phyloP scores from a whole-genome alignment of 2,113 vertebrate species.

The Percopsis transmontana region DNA sequence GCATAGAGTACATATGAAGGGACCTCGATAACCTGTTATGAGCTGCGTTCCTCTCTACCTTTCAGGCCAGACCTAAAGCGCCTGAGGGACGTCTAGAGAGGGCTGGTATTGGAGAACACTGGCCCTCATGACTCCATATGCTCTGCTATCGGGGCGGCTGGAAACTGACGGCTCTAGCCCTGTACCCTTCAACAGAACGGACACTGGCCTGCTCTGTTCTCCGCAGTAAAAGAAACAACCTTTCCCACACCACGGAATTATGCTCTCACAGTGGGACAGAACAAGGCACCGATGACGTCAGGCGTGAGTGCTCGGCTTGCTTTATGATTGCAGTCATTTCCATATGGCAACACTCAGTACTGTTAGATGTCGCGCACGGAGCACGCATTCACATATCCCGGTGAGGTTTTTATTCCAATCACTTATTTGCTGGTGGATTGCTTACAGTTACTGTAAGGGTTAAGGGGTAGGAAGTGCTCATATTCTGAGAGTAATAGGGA shows the following conservation, averaged over 20 bases:
- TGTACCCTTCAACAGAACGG: slow-evolving; percentile 29
- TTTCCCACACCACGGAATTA: slow-evolving; percentile 47
- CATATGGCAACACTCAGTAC: slow-evolving; percentile 13
- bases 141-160: slow-evolving; percentile 68
- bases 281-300: slow-evolving; percentile 27
- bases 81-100: too few relatives aligned
- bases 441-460: slow-evolving; percentile 6
- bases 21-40: neutral
- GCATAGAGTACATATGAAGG: too few relatives aligned
- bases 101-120: slow-evolving; percentile 20
- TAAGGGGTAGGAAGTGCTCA: neutral
- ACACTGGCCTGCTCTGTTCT: slow-evolving; percentile 17
- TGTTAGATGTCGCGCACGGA: slow-evolving; percentile 28
- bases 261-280: slow-evolving; percentile 38
- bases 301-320: slow-evolving; percentile 33
- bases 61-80: too few relatives aligned
- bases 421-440: slow-evolving; percentile 26
- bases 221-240: slow-evolving; percentile 41
- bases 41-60: neutral
- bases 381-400: neutral
- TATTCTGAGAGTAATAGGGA: slow-evolving; percentile 20
- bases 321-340: slow-evolving; percentile 43
- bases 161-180: slow-evolving; percentile 41
- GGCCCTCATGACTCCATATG: slow-evolving; percentile 70
- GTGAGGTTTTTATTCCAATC: neutral